Percentiles rank a stretch among this genome's conserved stretches.
Conservation (phyloP, 2,113 vertebrate species). For the Microtus richardsoni region DNA sequence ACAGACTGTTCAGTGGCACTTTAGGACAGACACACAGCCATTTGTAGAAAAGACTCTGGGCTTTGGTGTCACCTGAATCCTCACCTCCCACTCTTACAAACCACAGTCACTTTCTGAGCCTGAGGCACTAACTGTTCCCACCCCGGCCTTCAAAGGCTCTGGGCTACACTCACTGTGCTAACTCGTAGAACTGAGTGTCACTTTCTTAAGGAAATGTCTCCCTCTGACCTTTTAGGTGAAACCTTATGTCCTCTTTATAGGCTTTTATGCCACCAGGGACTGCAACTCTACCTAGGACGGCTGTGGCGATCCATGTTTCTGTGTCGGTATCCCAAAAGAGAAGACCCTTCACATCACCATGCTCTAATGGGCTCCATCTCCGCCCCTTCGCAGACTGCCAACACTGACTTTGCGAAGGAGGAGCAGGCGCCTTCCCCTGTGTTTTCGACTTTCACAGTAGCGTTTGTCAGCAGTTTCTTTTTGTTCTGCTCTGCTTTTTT, state of each 20-base stretch:
- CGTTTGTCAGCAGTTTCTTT: neutral
- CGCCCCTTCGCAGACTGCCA: neutral
- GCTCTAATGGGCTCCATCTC: neutral
- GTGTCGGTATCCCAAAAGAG: neutral
- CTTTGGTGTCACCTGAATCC: neutral
- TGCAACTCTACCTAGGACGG: neutral
- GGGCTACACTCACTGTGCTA: neutral
- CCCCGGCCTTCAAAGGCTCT: neutral
- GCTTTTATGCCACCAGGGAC: neutral
- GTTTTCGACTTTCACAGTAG: neutral
- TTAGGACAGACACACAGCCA: neutral
- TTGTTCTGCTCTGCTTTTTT: neutral
- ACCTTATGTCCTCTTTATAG: neutral
- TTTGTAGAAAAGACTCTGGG: neutral
- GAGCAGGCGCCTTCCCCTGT: neutral
- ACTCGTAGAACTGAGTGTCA: neutral
- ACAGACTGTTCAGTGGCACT: neutral
- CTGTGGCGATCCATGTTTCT: neutral
- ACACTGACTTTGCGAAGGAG: neutral
- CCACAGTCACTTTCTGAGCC: no score
- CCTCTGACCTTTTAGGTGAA: neutral
- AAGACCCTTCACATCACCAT: neutral
- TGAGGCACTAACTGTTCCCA: neutral
- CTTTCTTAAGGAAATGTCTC: neutral
- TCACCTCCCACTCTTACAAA: neutral